Evolutionary conservation across 2,797 vertebrate genomes (phyloP), one percentile per base, ranked within the genome.

Genomic region (Gymnodraco acuticeps): DNA sequence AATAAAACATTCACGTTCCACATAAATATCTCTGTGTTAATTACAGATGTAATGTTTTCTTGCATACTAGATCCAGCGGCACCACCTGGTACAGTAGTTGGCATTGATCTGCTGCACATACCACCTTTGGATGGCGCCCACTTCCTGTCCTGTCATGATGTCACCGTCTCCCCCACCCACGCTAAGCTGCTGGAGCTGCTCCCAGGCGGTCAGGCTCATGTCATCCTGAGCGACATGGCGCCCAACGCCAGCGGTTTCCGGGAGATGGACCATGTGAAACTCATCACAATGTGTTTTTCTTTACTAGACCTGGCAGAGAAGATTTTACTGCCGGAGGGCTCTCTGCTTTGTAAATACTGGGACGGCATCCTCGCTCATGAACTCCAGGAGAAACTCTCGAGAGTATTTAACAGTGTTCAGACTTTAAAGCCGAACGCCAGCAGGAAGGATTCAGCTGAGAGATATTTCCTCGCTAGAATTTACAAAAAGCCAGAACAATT

Each of bases 211-310:
- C 93, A 59, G 68, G 96, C 93, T 14, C 95, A 98, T 2, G 92
- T 98, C 84, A 94, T 99, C 86, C 89, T 99, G 79, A 99, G 97
- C 0, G 97, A 99, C 89, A 96, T 99, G 97, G 97, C 97, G 0
- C 98, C 98, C 52, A 99, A 98, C 0, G 97, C 98, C 2, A 96
- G 96, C 0, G 98, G 98, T 16, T 93, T 98, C 72, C 94, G 85
- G 43, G 96, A 95, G 6, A 94, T 99, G 70, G 98, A 99, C 90
- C 97, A 99, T 0, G 96, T 97, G 81, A 96, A 87, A 61, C 91
- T 98, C 59, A 83, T 97, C 66, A 61, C 1, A 2, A 89, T 97
- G 81, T 99, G 97, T 79, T 79, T 96, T 27, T 89, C 94, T 20
- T 85, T 98, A 64, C 68, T 96, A 73, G 95, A 95, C 74, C 46